phyloP scores from a whole-genome alignment of 2,797 vertebrate genomes.

The Cryptoprocta ferox region DNA sequence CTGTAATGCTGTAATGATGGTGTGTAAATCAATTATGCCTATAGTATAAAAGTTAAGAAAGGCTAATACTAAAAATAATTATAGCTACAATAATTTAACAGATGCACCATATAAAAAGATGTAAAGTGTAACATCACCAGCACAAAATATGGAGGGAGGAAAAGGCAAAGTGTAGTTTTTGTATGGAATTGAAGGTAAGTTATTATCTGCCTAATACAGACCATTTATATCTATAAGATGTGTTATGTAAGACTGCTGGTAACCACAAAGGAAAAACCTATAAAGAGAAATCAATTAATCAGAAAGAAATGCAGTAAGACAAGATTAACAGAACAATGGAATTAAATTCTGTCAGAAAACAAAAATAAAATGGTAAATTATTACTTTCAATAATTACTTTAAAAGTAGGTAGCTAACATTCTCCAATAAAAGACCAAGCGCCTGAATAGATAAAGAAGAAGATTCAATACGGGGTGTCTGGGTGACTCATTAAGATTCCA shows the following conservation, averaged over 20 bases:
- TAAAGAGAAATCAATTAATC: background rate
- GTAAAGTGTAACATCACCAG: background rate
- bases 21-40: background rate
- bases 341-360: background rate
- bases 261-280: background rate
- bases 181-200: background rate
- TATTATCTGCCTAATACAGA: background rate
- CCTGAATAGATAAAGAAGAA: background rate
- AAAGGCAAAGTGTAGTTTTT: background rate
- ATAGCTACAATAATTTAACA: background rate
- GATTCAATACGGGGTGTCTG: too few species aligned
- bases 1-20: background rate
- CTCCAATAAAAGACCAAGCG: background rate
- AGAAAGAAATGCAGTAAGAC: background rate
- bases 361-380: background rate
- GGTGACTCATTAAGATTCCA: too few species aligned
- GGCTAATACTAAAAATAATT: background rate
- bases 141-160: background rate
- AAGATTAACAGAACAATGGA: background rate
- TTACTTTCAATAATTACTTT: background rate
- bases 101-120: background rate
- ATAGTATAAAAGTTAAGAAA: background rate
- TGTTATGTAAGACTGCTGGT: background rate
- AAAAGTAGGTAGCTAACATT: background rate
- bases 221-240: background rate